Evolutionary conservation across 92 coral and sea anemone genomes (phyloP), one percentile per base, ranked within the genome.

Genomic region (Parazoanthus darwini): DNA sequence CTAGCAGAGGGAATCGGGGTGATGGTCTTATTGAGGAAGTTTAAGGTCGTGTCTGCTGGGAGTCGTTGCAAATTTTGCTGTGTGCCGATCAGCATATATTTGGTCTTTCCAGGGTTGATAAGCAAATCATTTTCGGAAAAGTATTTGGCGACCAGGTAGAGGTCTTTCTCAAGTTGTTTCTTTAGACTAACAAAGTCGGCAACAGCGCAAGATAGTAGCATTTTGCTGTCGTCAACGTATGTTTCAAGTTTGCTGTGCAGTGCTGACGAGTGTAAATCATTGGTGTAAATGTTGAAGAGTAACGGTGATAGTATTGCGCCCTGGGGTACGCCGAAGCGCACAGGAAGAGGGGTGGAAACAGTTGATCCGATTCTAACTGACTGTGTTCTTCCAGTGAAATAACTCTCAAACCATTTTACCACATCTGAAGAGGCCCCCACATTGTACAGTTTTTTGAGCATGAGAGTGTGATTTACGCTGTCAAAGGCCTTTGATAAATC

Each of bases 31-130:
- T 44, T 44, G 2, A 44, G 50, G 1, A 44, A 44, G 50, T 44
- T 44, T 44, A 44, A 44, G 50, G 50, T 44, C 50, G 50, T 44
- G 50, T 44, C 50, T 44, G 1, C 35, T 6, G 91, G 82, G 18
- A 85, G 87, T 43, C 78, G 88, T 20, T 59, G 75, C 65, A 88
- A 5, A 22, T 88, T 16, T 67, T 90, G 95, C 11, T 79, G 77
- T 23, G 93, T 93, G 72, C 95, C 93, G 38, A 93, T 59, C 29
- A 91, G 33, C 3, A 91, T 70, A 44, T 85, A 74, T 81, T 91
- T 91, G 81, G 95, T 91, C 70, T 88, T 91, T 11, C 48, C 90
- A 16, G 94, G 91, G 36, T 93, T 94, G 75, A 92, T 90, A 11
- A 92, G 67, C 33, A 94, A 89, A 9, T 90, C 84, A 77, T 92